Evolutionary conservation across 2,888 invertebrate species (phyloP), one percentile per base, ranked within the genome.

Genomic region (Tiliacea citrago): DNA sequence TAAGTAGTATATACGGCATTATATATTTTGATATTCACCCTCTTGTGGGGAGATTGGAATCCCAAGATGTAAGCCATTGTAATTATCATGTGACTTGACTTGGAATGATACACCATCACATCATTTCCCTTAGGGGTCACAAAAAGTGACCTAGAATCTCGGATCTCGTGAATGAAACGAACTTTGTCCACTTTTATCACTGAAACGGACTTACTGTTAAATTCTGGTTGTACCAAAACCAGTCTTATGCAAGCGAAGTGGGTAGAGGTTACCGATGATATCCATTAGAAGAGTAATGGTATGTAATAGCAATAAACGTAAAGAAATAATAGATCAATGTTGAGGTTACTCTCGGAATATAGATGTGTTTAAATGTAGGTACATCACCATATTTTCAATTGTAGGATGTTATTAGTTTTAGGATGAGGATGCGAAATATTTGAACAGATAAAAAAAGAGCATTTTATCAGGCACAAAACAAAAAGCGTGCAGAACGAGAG

Each of bases 51-150:
- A 29, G 65, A 65, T 65, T 45, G 47, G 68, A 53, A 66, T 68
- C 47, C n/a, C 29, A 68, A 79, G 65, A 79, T 60, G 58, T 57
- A 60, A 47, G 66, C 42, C 21, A 67, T 66, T 75, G 49, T 75
- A 80, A 84, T 80, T 83, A 65, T n/a, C 49, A 57, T 73, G 68
- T 73, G 73, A 83, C 79, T 73, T 62, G 68, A 53, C 65, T 78
- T 49, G 13, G 35, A 61, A 82, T n/a, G n/a, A n/a, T 57, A 65
- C 45, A 55, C 66, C 49, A 69, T 83, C 66, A 62, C 53, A 61
- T 66, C 13, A 83, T 81, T 73, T 83, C 83, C 83, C 79, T 53
- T 58, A 24, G 47, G 80, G n/a, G 39, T 68, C 18, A 60, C 73
- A 78, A 80, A 72, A 82, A 53, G 61, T 68, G 66, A 62, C 66